phyloP scores from a whole-genome alignment of 2,113 vertebrate genomes.

The Saguinus midas region DNA sequence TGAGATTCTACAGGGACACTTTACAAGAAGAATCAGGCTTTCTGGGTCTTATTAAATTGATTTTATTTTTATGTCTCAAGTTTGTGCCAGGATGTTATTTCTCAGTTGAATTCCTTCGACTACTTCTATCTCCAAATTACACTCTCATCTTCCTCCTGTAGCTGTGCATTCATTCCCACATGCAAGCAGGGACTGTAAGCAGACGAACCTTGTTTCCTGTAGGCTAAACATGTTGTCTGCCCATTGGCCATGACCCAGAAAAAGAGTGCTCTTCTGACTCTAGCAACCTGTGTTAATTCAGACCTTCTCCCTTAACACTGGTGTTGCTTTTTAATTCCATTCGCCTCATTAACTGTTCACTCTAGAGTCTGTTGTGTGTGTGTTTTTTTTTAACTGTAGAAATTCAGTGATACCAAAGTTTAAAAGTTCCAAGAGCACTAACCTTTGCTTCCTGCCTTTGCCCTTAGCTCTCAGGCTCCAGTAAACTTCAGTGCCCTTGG shows the following conservation, averaged over 20 bases:
- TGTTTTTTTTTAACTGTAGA: neutral
- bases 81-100: constrained; percentile 71
- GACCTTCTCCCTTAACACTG: neutral
- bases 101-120: constrained; percentile 76
- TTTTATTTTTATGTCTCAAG: constrained; percentile 74
- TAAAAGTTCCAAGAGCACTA: neutral
- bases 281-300: neutral
- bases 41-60: constrained; percentile 70
- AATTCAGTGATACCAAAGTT: neutral
- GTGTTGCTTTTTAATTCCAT: neutral
- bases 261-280: neutral
- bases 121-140: constrained; percentile 68
- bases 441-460: constrained; percentile 21
- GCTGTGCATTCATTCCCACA: constrained; percentile 43
- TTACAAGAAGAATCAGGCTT: constrained; percentile 53
- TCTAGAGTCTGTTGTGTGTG: neutral
- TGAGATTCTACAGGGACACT: neutral
- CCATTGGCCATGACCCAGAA: constrained; percentile 22
- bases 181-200: neutral
- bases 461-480: neutral
- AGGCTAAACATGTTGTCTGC: constrained; percentile 20
- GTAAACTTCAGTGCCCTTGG: neutral
- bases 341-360: constrained; percentile 29
- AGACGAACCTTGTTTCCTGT: constrained; percentile 51
- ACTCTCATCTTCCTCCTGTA: constrained; percentile 66